Percentiles rank a stretch among this genome's conserved stretches.
Evolutionary conservation across 2,888 invertebrate species (phyloP).

Genomic region (Allophyes oxyacanthae): DNA sequence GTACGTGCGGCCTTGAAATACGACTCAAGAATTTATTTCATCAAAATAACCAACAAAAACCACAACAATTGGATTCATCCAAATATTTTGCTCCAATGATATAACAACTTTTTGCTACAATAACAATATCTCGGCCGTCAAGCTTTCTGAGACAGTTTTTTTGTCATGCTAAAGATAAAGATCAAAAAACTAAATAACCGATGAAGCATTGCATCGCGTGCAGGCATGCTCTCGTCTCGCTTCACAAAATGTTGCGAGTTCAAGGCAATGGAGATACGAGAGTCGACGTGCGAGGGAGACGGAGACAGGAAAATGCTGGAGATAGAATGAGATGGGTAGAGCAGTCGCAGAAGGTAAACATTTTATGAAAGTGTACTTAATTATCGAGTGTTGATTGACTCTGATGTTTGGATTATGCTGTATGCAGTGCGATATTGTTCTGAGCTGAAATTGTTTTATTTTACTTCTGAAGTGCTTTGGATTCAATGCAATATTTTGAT

Average conservation of each 20-base stretch:
- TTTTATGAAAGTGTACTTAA: constrained; percentile 59
- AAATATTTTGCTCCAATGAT: constrained; percentile 26
- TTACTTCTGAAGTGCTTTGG: constrained; percentile 1
- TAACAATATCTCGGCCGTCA: constrained; percentile 40
- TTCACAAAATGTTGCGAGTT: constrained; percentile 58
- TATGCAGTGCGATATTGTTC: constrained; percentile 30
- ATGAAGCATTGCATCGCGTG: constrained; percentile 56
- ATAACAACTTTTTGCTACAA: constrained; percentile 42
- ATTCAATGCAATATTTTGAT: constrained; percentile 9
- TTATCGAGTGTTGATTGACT: constrained; percentile 44
- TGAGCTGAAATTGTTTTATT: constrained; percentile 16
- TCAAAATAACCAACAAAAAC: constrained; percentile 16
- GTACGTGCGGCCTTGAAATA: too few relatives aligned
- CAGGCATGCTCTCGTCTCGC: constrained; percentile 47
- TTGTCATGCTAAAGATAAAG: constrained; percentile 34
- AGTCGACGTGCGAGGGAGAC: constrained; percentile 13
- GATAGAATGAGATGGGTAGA: constrained; percentile 16
- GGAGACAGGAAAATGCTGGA: background rate
- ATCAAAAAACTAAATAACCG: constrained; percentile 53
- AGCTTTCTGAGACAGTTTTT: constrained; percentile 56
- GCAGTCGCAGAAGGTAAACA: constrained; percentile 51
- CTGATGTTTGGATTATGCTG: constrained; percentile 42
- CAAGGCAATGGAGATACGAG: constrained; percentile 41
- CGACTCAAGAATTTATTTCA: constrained; percentile 2
- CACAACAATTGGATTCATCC: constrained; percentile 26